phyloP scores from a whole-genome alignment of 2,888 invertebrate species.

The Syritta pipiens region DNA sequence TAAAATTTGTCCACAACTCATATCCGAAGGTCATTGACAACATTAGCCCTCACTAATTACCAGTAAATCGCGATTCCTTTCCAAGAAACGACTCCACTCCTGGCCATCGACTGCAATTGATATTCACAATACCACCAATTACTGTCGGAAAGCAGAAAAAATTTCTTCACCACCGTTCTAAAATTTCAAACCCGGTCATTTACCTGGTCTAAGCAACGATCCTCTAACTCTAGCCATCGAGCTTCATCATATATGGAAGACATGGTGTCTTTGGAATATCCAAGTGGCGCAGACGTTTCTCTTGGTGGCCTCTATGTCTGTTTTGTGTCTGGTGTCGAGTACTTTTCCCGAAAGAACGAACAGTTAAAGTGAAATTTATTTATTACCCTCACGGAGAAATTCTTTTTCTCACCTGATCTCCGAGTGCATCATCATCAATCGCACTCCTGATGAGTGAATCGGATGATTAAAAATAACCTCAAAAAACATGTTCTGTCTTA shows the following conservation, averaged over 20 bases:
- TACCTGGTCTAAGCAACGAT: slow-evolving; percentile 9
- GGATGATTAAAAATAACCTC: not conserved
- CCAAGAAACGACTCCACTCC: too few species aligned
- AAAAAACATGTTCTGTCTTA: slow-evolving; percentile 44
- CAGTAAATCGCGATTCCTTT: too few species aligned
- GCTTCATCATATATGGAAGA: slow-evolving; percentile 27
- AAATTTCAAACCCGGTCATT: slow-evolving; percentile 41
- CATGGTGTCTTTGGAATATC: slow-evolving; percentile 16
- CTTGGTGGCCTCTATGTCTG: too few species aligned
- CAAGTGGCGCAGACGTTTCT: slow-evolving; percentile 31
- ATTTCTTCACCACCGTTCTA: too few species aligned
- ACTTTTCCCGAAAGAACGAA: not conserved
- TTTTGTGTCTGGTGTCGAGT: not conserved
- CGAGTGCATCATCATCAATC: too few species aligned
- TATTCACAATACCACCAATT: too few species aligned
- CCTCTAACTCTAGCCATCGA: not conserved
- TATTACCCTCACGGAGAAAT: not conserved
- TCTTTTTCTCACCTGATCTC: not conserved
- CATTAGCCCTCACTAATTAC: too few species aligned
- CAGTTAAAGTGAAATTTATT: slow-evolving; percentile 40
- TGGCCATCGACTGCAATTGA: too few species aligned
- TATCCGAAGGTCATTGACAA: too few species aligned
- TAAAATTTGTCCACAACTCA: too few species aligned
- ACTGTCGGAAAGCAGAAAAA: too few species aligned
- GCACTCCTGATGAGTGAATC: slow-evolving; percentile 30